phyloP scores from a whole-genome alignment of 37 sponge, comb jelly and placozoan genomes.

The Bolinopsis microptera region DNA sequence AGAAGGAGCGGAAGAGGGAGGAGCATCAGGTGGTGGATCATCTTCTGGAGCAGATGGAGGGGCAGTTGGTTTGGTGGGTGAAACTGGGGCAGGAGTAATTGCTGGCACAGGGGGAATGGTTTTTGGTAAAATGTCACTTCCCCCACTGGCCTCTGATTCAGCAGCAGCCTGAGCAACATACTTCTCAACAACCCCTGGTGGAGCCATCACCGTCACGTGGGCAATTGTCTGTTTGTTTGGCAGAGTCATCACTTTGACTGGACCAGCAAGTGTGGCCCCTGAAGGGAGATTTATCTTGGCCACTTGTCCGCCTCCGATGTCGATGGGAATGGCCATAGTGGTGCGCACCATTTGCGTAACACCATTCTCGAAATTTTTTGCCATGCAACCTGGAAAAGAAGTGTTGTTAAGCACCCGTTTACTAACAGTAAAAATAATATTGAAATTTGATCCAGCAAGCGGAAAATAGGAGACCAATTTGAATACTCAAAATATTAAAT shows the following conservation, averaged over 20 bases:
- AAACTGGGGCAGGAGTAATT: background rate
- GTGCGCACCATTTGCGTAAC: conserved; percentile 52
- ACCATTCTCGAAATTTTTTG: conserved; percentile 8
- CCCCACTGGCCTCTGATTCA: conserved; percentile 17
- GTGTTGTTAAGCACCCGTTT: no score
- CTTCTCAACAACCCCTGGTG: conserved; percentile 49
- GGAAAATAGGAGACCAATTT: no score
- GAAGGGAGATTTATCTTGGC: conserved; percentile 53
- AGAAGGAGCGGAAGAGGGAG: background rate
- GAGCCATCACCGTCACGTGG: conserved; percentile 60
- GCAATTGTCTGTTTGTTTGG: conserved; percentile 37
- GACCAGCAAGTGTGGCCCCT: conserved; percentile 54
- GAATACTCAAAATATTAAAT: no score
- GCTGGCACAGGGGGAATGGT: background rate
- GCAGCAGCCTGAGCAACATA: conserved; percentile 61
- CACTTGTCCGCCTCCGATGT: conserved; percentile 54
- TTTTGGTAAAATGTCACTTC: background rate
- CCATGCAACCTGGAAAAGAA: background rate
- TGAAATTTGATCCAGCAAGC: no score
- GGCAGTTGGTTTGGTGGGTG: background rate
- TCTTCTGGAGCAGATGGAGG: background rate
- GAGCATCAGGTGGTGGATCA: background rate
- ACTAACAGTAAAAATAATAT: no score
- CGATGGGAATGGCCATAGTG: conserved; percentile 61
- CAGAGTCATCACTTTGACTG: conserved; percentile 51